Conservation (phyloP, 30 jellyfish, hydroid and myxozoan genomes). For the Aurelia sp. region DNA sequence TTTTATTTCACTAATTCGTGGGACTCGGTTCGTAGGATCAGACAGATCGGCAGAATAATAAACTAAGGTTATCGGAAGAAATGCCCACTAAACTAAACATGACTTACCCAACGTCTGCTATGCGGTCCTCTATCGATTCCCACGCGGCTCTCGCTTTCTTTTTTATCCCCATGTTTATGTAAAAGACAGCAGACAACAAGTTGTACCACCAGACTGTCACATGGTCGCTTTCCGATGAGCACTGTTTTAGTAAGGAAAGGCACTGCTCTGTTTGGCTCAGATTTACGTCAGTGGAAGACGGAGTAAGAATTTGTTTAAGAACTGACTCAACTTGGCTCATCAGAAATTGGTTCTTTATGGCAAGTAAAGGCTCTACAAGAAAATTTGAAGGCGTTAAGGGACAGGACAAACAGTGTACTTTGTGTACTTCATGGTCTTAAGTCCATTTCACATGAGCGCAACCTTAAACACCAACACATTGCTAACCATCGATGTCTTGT, state of each 20-base stretch:
- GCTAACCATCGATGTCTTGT: too few relatives aligned
- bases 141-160: constrained; percentile 49
- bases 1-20: too few relatives aligned
- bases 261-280: constrained; percentile 22
- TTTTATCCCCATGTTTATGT: constrained; percentile 40
- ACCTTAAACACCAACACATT: too few relatives aligned
- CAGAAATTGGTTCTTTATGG: constrained; percentile 23
- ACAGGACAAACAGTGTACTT: too few relatives aligned
- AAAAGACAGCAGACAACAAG: constrained; percentile 33
- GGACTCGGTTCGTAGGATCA: too few relatives aligned
- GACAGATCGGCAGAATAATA: too few relatives aligned
- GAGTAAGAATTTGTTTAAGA: constrained; percentile 34
- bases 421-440: too few relatives aligned
- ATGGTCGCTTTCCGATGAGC: constrained; percentile 18
- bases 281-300: constrained; percentile 11
- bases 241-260: constrained; percentile 45
- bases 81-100: not conserved
- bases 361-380: constrained; percentile 34
- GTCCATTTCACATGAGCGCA: too few relatives aligned
- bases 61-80: too few relatives aligned
- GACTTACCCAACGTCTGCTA: constrained; percentile 11
- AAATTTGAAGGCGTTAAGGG: not conserved
- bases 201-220: constrained; percentile 37
- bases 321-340: constrained; percentile 43
- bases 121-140: constrained; percentile 17